Conservation (phyloP, 2,797 vertebrate genomes). For the Poeciliopsis presidionis region DNA sequence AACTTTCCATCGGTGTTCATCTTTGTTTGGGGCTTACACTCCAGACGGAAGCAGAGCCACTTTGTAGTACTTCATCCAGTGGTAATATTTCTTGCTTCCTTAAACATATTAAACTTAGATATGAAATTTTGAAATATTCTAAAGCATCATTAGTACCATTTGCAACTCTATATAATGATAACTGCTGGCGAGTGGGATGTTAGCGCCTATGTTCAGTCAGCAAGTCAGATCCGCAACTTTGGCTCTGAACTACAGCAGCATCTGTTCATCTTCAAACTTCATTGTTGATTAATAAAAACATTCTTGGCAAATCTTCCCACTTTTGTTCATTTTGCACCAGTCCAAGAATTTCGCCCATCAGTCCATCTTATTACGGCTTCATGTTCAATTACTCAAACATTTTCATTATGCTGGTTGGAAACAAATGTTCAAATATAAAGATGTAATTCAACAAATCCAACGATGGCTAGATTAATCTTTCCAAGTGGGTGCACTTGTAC, state of each 20-base stretch:
- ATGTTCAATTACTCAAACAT: neutral
- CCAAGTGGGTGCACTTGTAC: neutral
- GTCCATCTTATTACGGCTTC: no score
- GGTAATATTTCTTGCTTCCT: constrained; percentile 6
- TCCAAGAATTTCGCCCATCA: no score
- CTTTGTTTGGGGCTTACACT: constrained; percentile 24
- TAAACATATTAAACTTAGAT: constrained; percentile 21
- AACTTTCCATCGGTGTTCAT: constrained; percentile 40
- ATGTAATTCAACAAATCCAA: neutral
- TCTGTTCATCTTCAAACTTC: no score
- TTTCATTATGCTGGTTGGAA: neutral
- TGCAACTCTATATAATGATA: neutral
- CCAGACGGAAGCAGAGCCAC: constrained; percentile 17
- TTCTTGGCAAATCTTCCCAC: no score
- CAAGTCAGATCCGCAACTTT: no score
- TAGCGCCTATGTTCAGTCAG: neutral
- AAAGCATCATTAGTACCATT: neutral
- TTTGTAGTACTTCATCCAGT: constrained; percentile 37
- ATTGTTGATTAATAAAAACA: no score
- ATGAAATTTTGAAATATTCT: neutral
- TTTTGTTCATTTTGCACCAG: no score
- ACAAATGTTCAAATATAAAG: neutral
- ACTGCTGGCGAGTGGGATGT: neutral
- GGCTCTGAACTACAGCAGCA: no score
- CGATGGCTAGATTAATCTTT: neutral